A percentile compares a stretch with the other conserved stretches of the same genome.
Conservation (phyloP, 2,797 vertebrate species). For the Columba guinea region DNA sequence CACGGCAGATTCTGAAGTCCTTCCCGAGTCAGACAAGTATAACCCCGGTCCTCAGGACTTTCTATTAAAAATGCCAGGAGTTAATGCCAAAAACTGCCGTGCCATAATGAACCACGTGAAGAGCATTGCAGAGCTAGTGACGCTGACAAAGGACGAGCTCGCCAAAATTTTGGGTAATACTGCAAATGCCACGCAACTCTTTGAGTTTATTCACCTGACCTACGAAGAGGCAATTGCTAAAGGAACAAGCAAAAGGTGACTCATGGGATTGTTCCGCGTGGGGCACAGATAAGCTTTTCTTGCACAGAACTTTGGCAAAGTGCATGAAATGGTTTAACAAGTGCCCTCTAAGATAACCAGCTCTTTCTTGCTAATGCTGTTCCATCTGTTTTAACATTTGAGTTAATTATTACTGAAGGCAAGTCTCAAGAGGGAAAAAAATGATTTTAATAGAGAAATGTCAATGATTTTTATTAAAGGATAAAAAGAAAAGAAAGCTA, state of each 20-base stretch:
- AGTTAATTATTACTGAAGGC: conserved; percentile 7
- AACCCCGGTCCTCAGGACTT: conserved; percentile 95
- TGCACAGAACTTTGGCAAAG: neutral
- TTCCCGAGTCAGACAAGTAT: conserved; percentile 87
- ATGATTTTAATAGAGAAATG: neutral
- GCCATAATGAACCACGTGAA: conserved; percentile 82
- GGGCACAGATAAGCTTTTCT: neutral
- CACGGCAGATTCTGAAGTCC: conserved; percentile 86
- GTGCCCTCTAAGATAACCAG: neutral
- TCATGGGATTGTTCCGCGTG: neutral
- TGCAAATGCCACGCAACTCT: conserved; percentile 82
- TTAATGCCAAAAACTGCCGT: conserved; percentile 88
- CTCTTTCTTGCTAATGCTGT: neutral
- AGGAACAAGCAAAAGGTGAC: conserved; percentile 73
- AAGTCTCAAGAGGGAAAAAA: neutral
- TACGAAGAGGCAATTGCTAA: conserved; percentile 65
- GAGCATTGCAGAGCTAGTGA: conserved; percentile 86
- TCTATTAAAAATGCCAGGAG: conserved; percentile 92
- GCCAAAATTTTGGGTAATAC: conserved; percentile 81
- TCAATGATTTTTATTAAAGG: neutral
- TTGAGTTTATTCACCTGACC: conserved; percentile 89
- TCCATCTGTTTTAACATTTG: neutral
- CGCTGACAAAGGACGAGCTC: conserved; percentile 83
- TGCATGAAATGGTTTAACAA: neutral
- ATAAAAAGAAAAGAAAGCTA: no score